Conservation (phyloP, 2,113 vertebrate species). For the Panthera tigris region DNA sequence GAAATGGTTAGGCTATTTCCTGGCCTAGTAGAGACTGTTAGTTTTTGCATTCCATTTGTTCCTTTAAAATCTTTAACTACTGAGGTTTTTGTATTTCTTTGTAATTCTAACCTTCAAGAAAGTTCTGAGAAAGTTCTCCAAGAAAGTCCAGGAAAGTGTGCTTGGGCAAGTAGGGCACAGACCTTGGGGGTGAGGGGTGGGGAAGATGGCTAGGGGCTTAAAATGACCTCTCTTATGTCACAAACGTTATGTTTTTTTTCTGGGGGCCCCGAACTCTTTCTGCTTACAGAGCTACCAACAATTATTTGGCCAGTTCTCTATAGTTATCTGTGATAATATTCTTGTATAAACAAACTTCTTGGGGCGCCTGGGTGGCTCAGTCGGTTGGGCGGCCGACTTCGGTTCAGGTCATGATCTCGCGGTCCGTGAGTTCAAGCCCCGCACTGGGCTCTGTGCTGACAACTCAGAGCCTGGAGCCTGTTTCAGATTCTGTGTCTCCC, state of each 20-base stretch:
- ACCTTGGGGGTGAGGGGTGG: background rate
- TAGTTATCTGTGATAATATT: background rate
- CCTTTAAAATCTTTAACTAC: background rate
- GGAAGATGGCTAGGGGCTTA: background rate
- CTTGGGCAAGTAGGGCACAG: background rate
- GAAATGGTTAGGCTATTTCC: background rate
- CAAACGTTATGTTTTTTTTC: background rate
- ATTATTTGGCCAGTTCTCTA: background rate
- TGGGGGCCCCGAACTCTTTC: background rate
- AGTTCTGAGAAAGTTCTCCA: background rate
- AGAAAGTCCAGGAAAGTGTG: background rate
- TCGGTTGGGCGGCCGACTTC: too few species aligned
- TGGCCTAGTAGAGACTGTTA: background rate
- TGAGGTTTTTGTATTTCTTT: background rate
- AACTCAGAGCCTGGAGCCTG: too few species aligned
- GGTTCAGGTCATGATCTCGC: too few species aligned
- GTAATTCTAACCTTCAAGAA: background rate
- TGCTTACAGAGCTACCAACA: background rate
- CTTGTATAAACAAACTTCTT: background rate
- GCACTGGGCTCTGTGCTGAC: too few species aligned
- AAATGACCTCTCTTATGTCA: background rate
- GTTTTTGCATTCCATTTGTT: background rate
- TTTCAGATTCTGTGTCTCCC: too few species aligned
- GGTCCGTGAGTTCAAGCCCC: too few species aligned
- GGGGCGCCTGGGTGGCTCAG: too few species aligned